Evolutionary conservation across 2,797 vertebrate species (phyloP).

Genomic region (Furcifer pardalis): DNA sequence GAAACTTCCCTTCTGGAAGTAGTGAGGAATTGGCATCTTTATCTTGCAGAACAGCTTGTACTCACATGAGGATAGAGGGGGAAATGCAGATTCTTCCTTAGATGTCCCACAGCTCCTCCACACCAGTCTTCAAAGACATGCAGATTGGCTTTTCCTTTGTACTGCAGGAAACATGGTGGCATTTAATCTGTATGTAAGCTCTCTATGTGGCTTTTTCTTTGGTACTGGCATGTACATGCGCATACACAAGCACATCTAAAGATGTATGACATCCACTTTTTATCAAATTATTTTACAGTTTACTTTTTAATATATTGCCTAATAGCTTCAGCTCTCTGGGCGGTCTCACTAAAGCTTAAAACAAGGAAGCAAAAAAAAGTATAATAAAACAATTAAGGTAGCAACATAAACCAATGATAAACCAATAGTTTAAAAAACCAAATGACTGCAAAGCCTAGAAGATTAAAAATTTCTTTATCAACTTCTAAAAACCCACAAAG

Average conservation of each 20-base stretch:
- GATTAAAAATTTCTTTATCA: background rate
- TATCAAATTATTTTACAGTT: background rate
- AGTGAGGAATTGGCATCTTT: constrained; percentile 2
- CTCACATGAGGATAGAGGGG: constrained; percentile 96
- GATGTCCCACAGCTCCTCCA: constrained; percentile 87
- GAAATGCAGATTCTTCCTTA: constrained; percentile 95
- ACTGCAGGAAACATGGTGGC: constrained; percentile 73
- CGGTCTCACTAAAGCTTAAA: background rate
- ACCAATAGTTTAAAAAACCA: background rate
- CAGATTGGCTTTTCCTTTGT: constrained; percentile 93
- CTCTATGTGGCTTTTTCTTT: background rate
- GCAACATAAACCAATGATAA: background rate
- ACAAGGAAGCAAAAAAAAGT: background rate
- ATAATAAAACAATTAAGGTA: background rate
- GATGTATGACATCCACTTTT: background rate
- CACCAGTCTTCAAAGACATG: constrained; percentile 99
- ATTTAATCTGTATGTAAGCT: background rate
- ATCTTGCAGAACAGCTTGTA: constrained; percentile 52
- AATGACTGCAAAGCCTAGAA: background rate
- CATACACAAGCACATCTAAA: background rate
- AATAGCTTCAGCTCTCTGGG: background rate
- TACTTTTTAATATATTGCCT: background rate
- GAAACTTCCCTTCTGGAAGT: background rate
- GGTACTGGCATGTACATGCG: too few relatives aligned
- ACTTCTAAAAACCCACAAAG: background rate